A percentile compares a stretch with the other conserved stretches of the same genome.
Evolutionary conservation across 2,888 invertebrate genomes (phyloP).

Genomic region (Nematopogon swammerdamellus): DNA sequence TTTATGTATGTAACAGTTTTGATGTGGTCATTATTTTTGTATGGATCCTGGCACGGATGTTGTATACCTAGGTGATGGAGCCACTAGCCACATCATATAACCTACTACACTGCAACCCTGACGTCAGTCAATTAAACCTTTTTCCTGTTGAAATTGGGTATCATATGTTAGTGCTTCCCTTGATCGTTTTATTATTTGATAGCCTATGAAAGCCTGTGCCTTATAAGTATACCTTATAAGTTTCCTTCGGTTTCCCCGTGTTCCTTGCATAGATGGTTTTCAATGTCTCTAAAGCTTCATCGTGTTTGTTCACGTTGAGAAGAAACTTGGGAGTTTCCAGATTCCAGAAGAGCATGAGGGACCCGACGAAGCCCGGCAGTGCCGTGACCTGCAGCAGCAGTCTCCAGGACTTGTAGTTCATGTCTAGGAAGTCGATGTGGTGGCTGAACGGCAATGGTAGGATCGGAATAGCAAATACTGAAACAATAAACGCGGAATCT

Average conservation of each 20-base stretch:
- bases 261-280: slow-evolving; percentile 36
- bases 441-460: slow-evolving; percentile 57
- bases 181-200: too few relatives aligned
- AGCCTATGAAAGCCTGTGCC: too few relatives aligned
- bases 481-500: slow-evolving; percentile 6
- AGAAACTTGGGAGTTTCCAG: slow-evolving; percentile 81
- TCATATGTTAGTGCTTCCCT: too few relatives aligned
- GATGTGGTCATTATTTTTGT: too few relatives aligned
- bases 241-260: slow-evolving; percentile 29
- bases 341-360: slow-evolving; percentile 53
- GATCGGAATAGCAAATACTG: slow-evolving; percentile 65
- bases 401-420: slow-evolving; percentile 72
- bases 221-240: slow-evolving; percentile 33
- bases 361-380: slow-evolving; percentile 61
- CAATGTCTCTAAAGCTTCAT: slow-evolving; percentile 53
- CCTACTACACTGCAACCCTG: too few relatives aligned
- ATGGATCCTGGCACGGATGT: too few relatives aligned
- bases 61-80: too few relatives aligned
- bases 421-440: slow-evolving; percentile 38
- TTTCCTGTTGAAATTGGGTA: too few relatives aligned
- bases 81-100: too few relatives aligned
- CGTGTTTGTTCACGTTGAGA: slow-evolving; percentile 53
- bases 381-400: slow-evolving; percentile 65
- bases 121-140: too few relatives aligned
- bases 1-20: too few relatives aligned